A percentile compares a stretch with the other conserved stretches of the same genome.
Evolutionary conservation across 2,797 vertebrate genomes (phyloP).

Genomic region (Diceros bicornis): DNA sequence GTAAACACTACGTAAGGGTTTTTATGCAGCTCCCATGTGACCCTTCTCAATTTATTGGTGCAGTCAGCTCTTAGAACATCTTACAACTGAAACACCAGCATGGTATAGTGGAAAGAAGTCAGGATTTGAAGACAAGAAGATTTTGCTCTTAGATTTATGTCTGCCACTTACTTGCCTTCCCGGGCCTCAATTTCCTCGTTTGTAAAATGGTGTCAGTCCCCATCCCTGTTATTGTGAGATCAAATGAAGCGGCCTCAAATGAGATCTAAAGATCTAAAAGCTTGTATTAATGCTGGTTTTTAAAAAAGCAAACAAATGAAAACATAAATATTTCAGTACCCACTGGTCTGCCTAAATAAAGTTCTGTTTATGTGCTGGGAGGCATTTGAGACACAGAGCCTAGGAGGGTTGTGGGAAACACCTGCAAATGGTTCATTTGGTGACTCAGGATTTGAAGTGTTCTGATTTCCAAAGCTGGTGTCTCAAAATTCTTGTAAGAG

Average conservation of each 20-base stretch:
- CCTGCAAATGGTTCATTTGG: constrained; percentile 10
- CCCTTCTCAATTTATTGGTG: not conserved
- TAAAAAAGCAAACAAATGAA: not conserved
- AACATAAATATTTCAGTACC: not conserved
- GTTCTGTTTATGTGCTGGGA: not conserved
- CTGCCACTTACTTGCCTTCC: not conserved
- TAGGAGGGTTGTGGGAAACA: not conserved
- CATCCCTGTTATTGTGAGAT: not conserved
- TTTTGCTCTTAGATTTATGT: not conserved
- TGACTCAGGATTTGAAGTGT: constrained; percentile 16
- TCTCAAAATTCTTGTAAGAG: constrained; percentile 57
- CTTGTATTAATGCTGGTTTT: not conserved
- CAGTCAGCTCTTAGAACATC: not conserved
- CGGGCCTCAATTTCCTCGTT: not conserved
- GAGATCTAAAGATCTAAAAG: not conserved
- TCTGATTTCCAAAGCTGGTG: constrained; percentile 48
- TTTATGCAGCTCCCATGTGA: not conserved
- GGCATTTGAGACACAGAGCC: not conserved
- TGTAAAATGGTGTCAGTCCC: not conserved
- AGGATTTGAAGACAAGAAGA: not conserved
- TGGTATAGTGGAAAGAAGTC: not conserved
- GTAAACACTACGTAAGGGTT: not conserved
- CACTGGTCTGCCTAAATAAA: not conserved
- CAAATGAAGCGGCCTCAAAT: not conserved
- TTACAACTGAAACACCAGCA: constrained; percentile 34